phyloP scores from a whole-genome alignment of 2,113 vertebrate species.

The Callorhinus ursinus region DNA sequence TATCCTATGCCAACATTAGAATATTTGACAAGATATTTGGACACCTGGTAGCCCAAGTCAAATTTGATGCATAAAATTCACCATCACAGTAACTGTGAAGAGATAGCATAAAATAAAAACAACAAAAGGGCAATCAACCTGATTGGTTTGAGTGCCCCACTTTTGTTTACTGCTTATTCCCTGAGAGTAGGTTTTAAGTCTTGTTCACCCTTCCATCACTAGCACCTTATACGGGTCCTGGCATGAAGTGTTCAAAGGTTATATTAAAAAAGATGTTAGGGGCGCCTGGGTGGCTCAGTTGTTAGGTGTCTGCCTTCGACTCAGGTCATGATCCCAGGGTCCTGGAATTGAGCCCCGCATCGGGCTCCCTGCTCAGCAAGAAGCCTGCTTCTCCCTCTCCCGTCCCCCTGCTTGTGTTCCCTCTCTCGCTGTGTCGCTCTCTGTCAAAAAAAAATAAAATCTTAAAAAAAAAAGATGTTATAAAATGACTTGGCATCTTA shows the following conservation, averaged over 20 bases:
- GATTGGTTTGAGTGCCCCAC: neutral
- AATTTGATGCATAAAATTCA: neutral
- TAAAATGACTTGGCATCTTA: neutral
- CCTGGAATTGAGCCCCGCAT: no score
- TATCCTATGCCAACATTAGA: neutral
- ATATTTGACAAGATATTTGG: neutral
- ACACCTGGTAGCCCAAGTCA: neutral
- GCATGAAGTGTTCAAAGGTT: neutral
- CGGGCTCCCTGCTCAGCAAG: no score
- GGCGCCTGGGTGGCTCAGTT: no score
- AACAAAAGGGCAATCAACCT: neutral
- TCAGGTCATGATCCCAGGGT: no score
- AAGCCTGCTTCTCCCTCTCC: no score
- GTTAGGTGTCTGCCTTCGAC: no score
- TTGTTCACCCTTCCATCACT: neutral
- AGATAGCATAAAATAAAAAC: neutral
- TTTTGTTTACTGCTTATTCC: neutral
- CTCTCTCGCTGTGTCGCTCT: no score
- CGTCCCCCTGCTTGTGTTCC: no score
- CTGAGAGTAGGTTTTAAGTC: neutral
- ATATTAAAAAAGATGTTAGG: neutral
- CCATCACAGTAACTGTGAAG: neutral
- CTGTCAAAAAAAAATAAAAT: no score
- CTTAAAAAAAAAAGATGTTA: neutral
- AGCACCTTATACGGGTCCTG: neutral